Percentiles rank a stretch among this genome's conserved stretches.
Evolutionary conservation across 2,113 vertebrate species (phyloP).

Genomic region (Petrocephalus microphthalmus): DNA sequence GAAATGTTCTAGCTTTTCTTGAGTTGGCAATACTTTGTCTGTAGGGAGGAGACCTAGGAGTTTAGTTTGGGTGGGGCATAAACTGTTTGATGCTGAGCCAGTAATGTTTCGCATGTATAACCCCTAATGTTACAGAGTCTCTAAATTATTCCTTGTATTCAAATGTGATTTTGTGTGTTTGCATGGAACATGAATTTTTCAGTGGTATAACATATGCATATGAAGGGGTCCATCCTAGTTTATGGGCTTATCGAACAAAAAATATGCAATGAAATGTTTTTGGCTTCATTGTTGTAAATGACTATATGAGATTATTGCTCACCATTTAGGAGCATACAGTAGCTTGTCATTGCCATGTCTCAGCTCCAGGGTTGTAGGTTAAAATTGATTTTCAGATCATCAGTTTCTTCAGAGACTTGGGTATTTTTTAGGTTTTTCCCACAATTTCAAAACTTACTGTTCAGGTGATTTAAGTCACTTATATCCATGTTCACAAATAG

Average conservation of each 20-base stretch:
- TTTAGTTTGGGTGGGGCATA: slow-evolving; percentile 7
- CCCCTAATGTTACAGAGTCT: not conserved
- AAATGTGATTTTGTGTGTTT: slow-evolving; percentile 32
- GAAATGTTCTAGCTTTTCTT: slow-evolving; percentile 15
- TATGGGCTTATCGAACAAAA: not conserved
- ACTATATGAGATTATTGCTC: not conserved
- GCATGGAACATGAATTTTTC: slow-evolving; percentile 17
- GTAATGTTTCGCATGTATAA: slow-evolving; percentile 21
- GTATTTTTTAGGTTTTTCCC: not conserved
- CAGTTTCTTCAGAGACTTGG: not conserved
- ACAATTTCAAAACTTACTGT: not conserved
- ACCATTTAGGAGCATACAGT: not conserved
- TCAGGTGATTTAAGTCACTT: no score
- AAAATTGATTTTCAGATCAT: not conserved
- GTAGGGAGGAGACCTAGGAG: slow-evolving; percentile 28
- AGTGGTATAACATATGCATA: slow-evolving; percentile 15
- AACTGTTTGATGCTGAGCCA: slow-evolving; percentile 26
- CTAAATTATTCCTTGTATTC: slow-evolving; percentile 43
- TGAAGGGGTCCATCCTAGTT: not conserved
- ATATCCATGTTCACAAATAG: no score
- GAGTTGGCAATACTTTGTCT: slow-evolving; percentile 31
- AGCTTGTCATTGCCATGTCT: not conserved
- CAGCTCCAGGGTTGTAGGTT: not conserved
- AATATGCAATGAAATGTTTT: not conserved
- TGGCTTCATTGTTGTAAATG: slow-evolving; percentile 26